Conservation (phyloP, 2,888 invertebrate species). For the Cheilosia vulpina region DNA sequence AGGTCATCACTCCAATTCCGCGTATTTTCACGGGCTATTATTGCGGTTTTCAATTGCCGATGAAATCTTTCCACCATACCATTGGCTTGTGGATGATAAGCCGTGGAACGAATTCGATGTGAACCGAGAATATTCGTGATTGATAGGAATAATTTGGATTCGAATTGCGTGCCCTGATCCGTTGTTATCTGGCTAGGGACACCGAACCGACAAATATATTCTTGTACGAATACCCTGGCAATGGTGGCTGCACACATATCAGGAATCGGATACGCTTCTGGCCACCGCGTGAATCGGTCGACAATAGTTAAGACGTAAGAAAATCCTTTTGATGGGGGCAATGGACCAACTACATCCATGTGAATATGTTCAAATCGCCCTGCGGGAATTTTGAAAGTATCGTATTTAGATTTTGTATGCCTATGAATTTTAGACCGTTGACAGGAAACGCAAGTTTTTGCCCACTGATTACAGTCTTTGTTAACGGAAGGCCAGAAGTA, state of each 20-base stretch:
- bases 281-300: constrained; percentile 41
- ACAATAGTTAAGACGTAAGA: constrained; percentile 38
- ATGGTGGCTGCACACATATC: constrained; percentile 37
- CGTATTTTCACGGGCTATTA: constrained; percentile 22
- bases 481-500: constrained; percentile 52
- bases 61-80: constrained; percentile 43
- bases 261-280: constrained; percentile 37
- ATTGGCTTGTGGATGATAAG: constrained; percentile 49
- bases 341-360: constrained; percentile 29
- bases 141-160: constrained; percentile 29
- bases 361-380: constrained; percentile 31
- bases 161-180: constrained; percentile 30
- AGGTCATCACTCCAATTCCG: constrained; percentile 31
- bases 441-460: constrained; percentile 39
- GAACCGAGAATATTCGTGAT: constrained; percentile 26
- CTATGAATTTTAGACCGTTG: constrained; percentile 44
- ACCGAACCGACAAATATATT: constrained; percentile 42
- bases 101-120: constrained; percentile 27
- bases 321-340: constrained; percentile 25
- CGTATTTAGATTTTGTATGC: constrained; percentile 19
- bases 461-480: constrained; percentile 36
- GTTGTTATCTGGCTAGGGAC: constrained; percentile 31
- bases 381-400: constrained; percentile 17
- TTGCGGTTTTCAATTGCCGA: constrained; percentile 27
- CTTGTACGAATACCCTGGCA: constrained; percentile 25